phyloP scores from a whole-genome alignment of 1,140 invertebrate species.

The Drosophila jambulina region DNA sequence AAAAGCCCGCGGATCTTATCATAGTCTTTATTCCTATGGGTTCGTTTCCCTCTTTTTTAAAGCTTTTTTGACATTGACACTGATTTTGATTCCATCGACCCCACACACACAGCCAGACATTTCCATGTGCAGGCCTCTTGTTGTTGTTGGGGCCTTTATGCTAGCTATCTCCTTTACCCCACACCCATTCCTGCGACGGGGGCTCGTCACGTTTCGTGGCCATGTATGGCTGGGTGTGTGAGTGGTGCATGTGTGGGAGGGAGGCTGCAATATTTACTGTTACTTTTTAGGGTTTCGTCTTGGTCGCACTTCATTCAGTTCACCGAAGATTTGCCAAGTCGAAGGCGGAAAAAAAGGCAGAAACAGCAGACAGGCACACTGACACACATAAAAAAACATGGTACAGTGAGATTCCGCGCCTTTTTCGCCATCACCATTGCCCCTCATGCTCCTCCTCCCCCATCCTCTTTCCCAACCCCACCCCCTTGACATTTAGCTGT shows the following conservation, averaged over 20 bases:
- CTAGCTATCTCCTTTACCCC: constrained; percentile 42
- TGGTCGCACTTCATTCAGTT: constrained; percentile 57
- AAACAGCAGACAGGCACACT: constrained; percentile 67
- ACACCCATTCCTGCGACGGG: constrained; percentile 47
- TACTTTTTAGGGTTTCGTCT: constrained; percentile 58
- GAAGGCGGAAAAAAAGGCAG: constrained; percentile 27
- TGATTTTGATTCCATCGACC: constrained; percentile 66
- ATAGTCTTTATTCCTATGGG: not conserved
- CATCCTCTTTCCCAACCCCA: constrained; percentile 3
- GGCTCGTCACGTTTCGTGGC: constrained; percentile 60
- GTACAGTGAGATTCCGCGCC: constrained; percentile 43
- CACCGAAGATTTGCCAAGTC: constrained; percentile 47
- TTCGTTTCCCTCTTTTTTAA: constrained; percentile 25
- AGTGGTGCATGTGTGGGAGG: constrained; percentile 14
- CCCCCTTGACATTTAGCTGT: constrained; percentile 41
- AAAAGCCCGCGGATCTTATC: constrained; percentile 15
- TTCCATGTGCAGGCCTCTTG: constrained; percentile 29
- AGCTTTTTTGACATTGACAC: constrained; percentile 62
- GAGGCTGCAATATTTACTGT: constrained; percentile 60
- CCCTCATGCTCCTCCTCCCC: constrained; percentile 6
- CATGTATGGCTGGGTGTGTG: constrained; percentile 13
- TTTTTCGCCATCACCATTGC: constrained; percentile 29
- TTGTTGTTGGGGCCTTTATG: constrained; percentile 39
- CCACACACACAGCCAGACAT: constrained; percentile 21
- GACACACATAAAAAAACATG: constrained; percentile 70